Evolutionary conservation across 2,113 vertebrate genomes (phyloP).

Genomic region (western clawed frog (Xenopus tropicalis)): DNA sequence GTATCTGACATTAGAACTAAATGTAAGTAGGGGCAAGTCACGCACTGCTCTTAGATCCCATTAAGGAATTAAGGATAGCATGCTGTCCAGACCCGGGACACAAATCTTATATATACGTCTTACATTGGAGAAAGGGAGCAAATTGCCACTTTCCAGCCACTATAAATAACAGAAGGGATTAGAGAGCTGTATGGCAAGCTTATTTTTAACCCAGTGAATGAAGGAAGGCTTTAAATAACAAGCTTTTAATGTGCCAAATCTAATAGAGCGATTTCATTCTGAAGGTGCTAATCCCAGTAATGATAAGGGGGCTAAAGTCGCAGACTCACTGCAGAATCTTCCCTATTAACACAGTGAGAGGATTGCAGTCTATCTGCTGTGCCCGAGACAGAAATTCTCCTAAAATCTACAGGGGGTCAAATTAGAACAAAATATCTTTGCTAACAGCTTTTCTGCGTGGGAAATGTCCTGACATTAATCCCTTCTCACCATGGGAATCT

Average conservation of each 20-base stretch:
- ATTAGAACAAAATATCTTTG: background rate
- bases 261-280: background rate
- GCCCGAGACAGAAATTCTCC: constrained; percentile 1
- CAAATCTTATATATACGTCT: background rate
- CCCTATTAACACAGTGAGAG: constrained; percentile 19
- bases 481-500: background rate
- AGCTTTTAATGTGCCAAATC: background rate
- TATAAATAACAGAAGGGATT: constrained; percentile 11
- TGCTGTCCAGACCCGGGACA: background rate
- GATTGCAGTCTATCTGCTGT: constrained; percentile 19
- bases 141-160: background rate
- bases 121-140: background rate
- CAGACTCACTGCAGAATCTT: background rate
- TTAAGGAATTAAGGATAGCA: background rate
- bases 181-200: background rate
- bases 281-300: constrained; percentile 27
- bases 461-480: background rate
- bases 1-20: too few species aligned
- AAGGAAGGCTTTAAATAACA: constrained; percentile 9
- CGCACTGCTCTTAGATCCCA: background rate
- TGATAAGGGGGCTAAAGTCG: background rate
- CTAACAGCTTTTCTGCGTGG: background rate
- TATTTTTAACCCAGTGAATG: constrained; percentile 13
- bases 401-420: background rate
- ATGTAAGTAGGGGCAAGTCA: too few species aligned